Conservation (phyloP, 1,140 invertebrate genomes). For the Hyposmocoma kahamanoa region DNA sequence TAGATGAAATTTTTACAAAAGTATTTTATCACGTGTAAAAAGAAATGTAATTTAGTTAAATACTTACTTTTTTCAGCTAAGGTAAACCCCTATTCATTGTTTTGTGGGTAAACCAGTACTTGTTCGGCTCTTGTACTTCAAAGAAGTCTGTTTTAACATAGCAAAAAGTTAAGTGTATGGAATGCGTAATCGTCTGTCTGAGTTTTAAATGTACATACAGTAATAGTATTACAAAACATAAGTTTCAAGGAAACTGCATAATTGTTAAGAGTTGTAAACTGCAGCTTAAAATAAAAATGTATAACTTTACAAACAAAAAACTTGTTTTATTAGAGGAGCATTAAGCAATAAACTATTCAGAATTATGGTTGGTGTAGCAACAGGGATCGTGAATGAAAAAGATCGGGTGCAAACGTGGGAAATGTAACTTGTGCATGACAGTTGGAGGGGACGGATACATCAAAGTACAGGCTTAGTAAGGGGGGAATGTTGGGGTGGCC, state of each 20-base stretch:
- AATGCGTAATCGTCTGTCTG: neutral
- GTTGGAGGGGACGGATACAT: too few relatives aligned
- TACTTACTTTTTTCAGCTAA: neutral
- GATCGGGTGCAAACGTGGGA: neutral
- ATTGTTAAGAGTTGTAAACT: conserved; percentile 63
- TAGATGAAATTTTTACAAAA: conserved; percentile 35
- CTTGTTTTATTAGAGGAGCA: neutral
- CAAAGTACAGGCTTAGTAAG: too few relatives aligned
- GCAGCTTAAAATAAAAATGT: conserved; percentile 60
- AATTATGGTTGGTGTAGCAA: too few relatives aligned
- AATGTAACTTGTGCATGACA: neutral
- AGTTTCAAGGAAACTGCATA: conserved; percentile 65
- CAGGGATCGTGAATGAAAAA: too few relatives aligned
- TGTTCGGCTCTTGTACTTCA: conserved; percentile 26
- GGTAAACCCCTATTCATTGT: conserved; percentile 10
- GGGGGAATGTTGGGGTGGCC: too few relatives aligned
- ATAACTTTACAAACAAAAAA: conserved; percentile 31
- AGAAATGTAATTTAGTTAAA: conserved; percentile 1
- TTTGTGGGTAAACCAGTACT: conserved; percentile 29
- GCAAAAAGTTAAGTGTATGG: neutral
- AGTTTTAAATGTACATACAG: neutral
- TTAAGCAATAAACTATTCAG: too few relatives aligned
- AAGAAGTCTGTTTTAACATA: conserved; percentile 26
- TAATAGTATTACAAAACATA: conserved; percentile 27
- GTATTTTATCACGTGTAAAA: conserved; percentile 37